Evolutionary conservation across 2,113 vertebrate genomes (phyloP), one percentile per base, ranked within the genome.

Genomic region (Numida meleagris): DNA sequence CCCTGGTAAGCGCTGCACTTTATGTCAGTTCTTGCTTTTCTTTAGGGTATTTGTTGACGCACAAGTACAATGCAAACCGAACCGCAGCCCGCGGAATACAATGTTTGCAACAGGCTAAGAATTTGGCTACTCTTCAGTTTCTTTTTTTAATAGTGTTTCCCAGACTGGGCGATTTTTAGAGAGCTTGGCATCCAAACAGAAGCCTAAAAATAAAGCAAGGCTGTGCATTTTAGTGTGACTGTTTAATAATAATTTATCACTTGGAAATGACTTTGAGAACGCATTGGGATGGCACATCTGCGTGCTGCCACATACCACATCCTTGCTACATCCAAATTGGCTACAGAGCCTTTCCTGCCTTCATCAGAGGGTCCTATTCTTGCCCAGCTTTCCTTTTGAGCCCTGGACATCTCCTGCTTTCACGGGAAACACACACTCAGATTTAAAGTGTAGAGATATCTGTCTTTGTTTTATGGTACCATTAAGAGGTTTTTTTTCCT

Each of bases 61-160:
- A 55, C 46, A 4, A 92, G 79, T 51, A 77, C 79, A 70, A 80
- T 82, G 72, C 78, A 74, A 10, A 33, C 68, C 3, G 72, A 88
- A 14, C 61, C 91, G 18, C 88, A 94, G 76, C 85, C 24, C 8
- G 4, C 38, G 83, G 80, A 84, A 45, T 9, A 29, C 14, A 4
- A 68, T 46, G n/a, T 72, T 42, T 95, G 87, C 89, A 88, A 18
- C 82, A 66, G 87, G 73, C 66, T 46, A 74, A 74, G 90, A 72
- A 95, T 90, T 90, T 93, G 96, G 93, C 91, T 72, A 4, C 40
- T 65, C 66, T 24, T 62, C 89, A 72, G 79, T 85, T 94, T 71
- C 67, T 67, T 90, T 80, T 53, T 85, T 33, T 46, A 80, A 77
- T 45, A 77, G 8, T 21, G 13, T 19, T 91, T 53, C 82, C 70